Evolutionary conservation across 2,888 invertebrate genomes (phyloP).

Genomic region (Julus scandinavius): DNA sequence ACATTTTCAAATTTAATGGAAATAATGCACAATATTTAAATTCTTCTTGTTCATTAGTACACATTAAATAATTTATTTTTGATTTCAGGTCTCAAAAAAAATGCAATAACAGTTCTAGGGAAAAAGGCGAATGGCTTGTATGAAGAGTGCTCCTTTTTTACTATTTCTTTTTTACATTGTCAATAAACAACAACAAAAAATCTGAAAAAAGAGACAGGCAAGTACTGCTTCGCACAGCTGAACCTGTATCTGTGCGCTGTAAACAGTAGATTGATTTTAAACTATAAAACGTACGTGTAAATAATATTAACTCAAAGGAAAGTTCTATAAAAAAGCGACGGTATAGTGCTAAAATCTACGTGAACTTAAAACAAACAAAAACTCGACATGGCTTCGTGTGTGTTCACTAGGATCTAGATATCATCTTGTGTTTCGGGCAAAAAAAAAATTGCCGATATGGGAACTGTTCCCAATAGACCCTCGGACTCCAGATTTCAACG

Average conservation of each 20-base stretch:
- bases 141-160: slow-evolving; percentile 54
- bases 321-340: not conserved
- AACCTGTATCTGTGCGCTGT: not conserved
- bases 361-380: not conserved
- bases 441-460: not conserved
- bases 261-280: slow-evolving; percentile 6
- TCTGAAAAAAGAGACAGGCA: not conserved
- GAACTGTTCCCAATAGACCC: not conserved
- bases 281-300: not conserved
- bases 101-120: slow-evolving; percentile 56
- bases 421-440: not conserved
- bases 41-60: not conserved
- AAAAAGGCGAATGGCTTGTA: slow-evolving; percentile 59
- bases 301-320: not conserved
- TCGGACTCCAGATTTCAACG: not conserved
- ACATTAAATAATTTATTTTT: slow-evolving; percentile 43
- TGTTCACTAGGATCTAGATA: not conserved
- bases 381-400: slow-evolving; percentile 1
- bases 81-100: slow-evolving; percentile 55
- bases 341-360: not conserved
- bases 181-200: slow-evolving; percentile 36
- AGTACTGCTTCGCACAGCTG: not conserved
- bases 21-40: too few species aligned
- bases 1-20: too few species aligned
- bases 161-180: slow-evolving; percentile 37